These are phyloP conservation scores for Drosophila tsacasi DNA, from an alignment of 1,140 invertebrate genomes.

Conservation along the genomic window DNA sequence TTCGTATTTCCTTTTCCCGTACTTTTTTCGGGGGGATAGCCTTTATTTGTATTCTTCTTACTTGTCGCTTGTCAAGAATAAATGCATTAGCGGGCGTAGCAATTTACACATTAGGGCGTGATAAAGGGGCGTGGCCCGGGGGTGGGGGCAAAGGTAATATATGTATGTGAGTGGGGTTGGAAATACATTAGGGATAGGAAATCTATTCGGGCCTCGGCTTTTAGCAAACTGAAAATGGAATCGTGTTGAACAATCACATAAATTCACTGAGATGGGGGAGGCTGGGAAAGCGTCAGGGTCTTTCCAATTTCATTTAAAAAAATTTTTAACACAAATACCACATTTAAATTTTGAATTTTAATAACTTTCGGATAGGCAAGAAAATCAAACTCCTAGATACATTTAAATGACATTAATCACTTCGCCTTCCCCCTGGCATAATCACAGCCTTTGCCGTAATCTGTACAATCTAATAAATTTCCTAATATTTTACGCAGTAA, in stretches of 20 bases:
- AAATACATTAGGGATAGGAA: slow-evolving; percentile 43
- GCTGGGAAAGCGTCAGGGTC: too few relatives aligned
- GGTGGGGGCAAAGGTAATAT: slow-evolving; percentile 58
- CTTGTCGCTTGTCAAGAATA: slow-evolving; percentile 71
- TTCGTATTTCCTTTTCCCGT: slow-evolving; percentile 19
- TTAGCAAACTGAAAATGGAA: slow-evolving; percentile 31
- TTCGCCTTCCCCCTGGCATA: neutral
- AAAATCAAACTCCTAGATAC: too few relatives aligned
- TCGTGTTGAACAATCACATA: slow-evolving; percentile 38
- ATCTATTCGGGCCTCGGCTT: slow-evolving; percentile 23
- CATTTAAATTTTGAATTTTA: too few relatives aligned
- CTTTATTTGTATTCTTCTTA: slow-evolving; percentile 46
- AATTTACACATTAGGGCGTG: slow-evolving; percentile 68
- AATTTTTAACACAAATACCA: neutral
- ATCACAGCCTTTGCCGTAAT: slow-evolving; percentile 9
- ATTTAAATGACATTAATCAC: slow-evolving; percentile 6
- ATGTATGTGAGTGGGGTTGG: slow-evolving; percentile 17
- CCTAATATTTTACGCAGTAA: slow-evolving; percentile 29
- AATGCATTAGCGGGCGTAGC: slow-evolving; percentile 61
- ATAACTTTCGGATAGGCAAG: neutral
- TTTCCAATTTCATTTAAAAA: neutral
- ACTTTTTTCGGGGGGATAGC: slow-evolving; percentile 25
- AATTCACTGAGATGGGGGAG: slow-evolving; percentile 8
- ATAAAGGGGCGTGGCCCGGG: slow-evolving; percentile 32
- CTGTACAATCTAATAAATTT: slow-evolving; percentile 23